Base-by-base conservation (phyloP, 1,140 invertebrate genomes). In the Drosophila ficusphila region DNA sequence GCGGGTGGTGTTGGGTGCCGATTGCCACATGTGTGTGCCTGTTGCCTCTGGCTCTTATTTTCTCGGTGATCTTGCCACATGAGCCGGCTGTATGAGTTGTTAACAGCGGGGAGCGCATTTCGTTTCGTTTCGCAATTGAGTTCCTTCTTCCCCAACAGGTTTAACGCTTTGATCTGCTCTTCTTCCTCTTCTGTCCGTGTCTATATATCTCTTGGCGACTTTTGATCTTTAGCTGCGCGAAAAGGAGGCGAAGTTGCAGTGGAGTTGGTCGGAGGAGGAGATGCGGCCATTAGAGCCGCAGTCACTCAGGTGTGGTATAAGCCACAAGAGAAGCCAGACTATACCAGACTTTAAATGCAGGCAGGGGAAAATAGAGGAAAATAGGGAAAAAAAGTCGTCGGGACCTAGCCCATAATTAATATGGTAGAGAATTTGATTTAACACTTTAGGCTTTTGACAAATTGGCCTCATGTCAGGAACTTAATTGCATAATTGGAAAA, bases 221-320 rank as follows among this genome's bases (percentile, higher is more conserved):
- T 81, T 82, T 82, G 79, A 83, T 82, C 79, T 82, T 68, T 74
- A 33, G 21, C 25, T 54, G 9, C 21, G 48, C 21, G 36, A 54
- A 23, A 18, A 44, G 65, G 25, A 34, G 42, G 14, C 6, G 33
- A 5, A 21, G 14, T 25, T 1, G 18, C 19, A 56, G 44, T 23
- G 67, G 11, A n/a, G 53, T 29, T 31, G 7, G 25, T 16, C 6
- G 5, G 21, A 6, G 49, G 21, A 52, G 79, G 65, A 85, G 76
- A 85, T 85, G 78, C 79, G 79, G 76, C 76, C 73, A 85, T 85
- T 86, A 86, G 67, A 71, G 39, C 57, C 29, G 47, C 78, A 72
- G 61, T 76, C 81, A 76, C 72, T 85, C 79, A 85, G 81, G 79
- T 85, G 79, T 69, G 79, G 70, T 52, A 54, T 16, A 53, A 36